These are phyloP conservation scores for Macrophya alboannulata DNA, from an alignment of 2,888 invertebrate genomes.

Conservation along the genomic window DNA sequence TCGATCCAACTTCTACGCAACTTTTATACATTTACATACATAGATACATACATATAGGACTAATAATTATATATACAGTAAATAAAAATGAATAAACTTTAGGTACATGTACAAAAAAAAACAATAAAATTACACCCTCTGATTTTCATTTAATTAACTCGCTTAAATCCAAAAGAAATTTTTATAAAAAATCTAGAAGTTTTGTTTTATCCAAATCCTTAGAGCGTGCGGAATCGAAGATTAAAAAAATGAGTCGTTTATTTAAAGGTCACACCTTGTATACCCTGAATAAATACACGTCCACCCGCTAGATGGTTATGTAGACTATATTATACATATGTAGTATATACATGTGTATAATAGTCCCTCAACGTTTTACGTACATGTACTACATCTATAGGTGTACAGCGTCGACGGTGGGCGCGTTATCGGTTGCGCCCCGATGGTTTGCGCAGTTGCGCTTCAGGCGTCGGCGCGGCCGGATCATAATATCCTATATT, in stretches of 20 bases:
- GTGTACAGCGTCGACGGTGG: slow-evolving; percentile 30
- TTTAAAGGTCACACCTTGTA: slow-evolving; percentile 28
- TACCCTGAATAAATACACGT: slow-evolving; percentile 7
- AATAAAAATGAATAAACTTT: background rate
- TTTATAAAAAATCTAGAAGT: no score
- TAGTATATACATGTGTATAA: background rate
- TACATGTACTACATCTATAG: background rate
- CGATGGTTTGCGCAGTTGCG: slow-evolving; percentile 67
- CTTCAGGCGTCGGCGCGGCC: slow-evolving; percentile 62
- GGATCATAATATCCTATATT: slow-evolving; percentile 22
- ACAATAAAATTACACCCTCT: background rate
- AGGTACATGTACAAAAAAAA: background rate
- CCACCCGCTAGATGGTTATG: background rate
- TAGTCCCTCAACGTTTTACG: background rate
- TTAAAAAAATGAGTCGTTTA: background rate
- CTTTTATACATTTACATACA: background rate
- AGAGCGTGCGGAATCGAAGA: no score
- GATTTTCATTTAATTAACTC: background rate
- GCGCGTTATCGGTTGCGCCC: slow-evolving; percentile 65
- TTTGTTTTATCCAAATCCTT: no score
- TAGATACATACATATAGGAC: no score
- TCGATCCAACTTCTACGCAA: background rate
- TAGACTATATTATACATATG: background rate
- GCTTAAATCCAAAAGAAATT: background rate
- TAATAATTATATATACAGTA: background rate